Base-by-base conservation (phyloP, 2,113 vertebrate genomes). In the Spilogale gracilis region DNA sequence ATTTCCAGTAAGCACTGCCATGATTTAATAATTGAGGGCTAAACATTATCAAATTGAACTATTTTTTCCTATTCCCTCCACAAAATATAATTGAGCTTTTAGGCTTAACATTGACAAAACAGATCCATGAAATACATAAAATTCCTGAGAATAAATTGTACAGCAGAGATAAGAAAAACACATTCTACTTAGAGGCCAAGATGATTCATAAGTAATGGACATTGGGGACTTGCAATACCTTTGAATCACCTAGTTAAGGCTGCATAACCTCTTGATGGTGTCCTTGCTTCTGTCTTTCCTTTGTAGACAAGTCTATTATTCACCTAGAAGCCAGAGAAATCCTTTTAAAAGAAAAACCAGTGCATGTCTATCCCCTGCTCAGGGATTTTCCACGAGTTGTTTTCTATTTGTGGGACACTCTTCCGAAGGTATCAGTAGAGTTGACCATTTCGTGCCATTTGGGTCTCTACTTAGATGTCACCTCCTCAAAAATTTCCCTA, bases 11-110 rank as follows among this genome's bases (percentile, higher is more conserved):
- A 83, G 48, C 38, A 38, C 18, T 38, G 43, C 14, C n/a, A 23
- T 93, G 83, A 95, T 80, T 91, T 58, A 78, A 81, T 91, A 92
- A 96, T 79, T 81, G 93, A 95, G 30, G 71, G 65, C 93, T 86
- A 65, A 79, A 84, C 23, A 20, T 12, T 30, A 63, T 88, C 82
- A 78, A 87, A 90, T 25, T 94, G 87, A 90, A 63, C 54, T 61
- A 13, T 81, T 89, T 76, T 81, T 89, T 76, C 74, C 30, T 79
- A 32, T 89, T 88, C 63, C 10, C 7, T 1, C 50, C 48, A 81
- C n/a, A 94, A 96, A 95, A 95, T 89, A 90, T 94, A 80, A 81
- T 65, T 60, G 74, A 92, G 18, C 1, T 88, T 93, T 88, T 61
- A 96, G 60, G 69, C 52, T 90, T 93, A 71, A 65, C 23, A 21